Conservation (phyloP, 2,113 vertebrate genomes). For the Dasyprocta punctata region DNA sequence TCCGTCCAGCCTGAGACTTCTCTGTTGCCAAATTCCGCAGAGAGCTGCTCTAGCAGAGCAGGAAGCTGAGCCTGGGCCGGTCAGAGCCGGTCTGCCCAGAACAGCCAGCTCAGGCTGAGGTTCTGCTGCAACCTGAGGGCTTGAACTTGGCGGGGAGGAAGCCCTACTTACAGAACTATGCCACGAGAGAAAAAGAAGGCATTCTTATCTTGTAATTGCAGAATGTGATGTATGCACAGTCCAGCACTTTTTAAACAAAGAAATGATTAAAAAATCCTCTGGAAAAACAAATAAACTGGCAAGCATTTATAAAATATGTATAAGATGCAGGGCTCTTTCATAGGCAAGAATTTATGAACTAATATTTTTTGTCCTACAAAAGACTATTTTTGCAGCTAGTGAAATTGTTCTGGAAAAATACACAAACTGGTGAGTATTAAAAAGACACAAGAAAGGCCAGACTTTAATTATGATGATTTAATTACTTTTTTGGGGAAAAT, state of each 20-base stretch:
- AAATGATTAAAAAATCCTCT: not conserved
- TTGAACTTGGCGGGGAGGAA: not conserved
- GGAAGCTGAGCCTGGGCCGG: not conserved
- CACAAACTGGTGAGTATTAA: not conserved
- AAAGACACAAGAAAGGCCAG: not conserved
- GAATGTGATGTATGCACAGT: not conserved
- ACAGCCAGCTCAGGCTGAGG: not conserved
- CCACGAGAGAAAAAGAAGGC: not conserved
- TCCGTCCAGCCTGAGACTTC: not conserved
- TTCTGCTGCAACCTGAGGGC: not conserved
- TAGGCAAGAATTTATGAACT: constrained; percentile 31
- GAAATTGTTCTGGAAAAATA: constrained; percentile 43
- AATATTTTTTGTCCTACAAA: constrained; percentile 39
- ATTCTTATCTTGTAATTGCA: not conserved
- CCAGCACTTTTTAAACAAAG: constrained; percentile 11
- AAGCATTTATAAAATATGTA: constrained; percentile 22
- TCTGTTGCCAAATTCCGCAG: not conserved
- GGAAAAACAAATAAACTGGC: not conserved
- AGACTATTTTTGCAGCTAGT: constrained; percentile 42
- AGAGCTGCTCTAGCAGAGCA: not conserved
- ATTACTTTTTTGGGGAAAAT: not conserved
- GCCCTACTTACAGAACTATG: not conserved
- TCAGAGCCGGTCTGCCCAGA: not conserved
- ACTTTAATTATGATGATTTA: constrained; percentile 49
- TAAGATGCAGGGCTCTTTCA: not conserved